A percentile compares a stretch with the other conserved stretches of the same genome.
Conservation (phyloP, 2,888 invertebrate species). For the Drosophila cognata region DNA sequence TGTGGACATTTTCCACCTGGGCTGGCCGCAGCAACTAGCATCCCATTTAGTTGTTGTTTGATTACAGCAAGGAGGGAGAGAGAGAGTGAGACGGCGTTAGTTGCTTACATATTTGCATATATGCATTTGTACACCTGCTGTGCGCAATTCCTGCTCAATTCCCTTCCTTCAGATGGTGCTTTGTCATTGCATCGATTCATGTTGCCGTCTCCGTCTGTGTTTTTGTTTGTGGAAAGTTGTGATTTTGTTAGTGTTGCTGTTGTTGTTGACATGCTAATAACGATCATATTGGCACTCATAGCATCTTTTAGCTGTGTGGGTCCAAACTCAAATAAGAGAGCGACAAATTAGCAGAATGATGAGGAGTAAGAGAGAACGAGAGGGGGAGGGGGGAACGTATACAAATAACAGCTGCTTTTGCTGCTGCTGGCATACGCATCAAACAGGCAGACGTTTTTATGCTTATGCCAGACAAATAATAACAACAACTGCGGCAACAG, state of each 20-base stretch:
- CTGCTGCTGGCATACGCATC: conserved; percentile 55
- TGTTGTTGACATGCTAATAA: conserved; percentile 76
- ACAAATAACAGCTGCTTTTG: conserved; percentile 28
- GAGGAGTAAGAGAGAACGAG: not conserved
- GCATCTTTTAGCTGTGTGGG: conserved; percentile 61
- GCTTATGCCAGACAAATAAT: conserved; percentile 74
- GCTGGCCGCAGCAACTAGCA: conserved; percentile 17
- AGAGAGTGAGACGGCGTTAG: not conserved
- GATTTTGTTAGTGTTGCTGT: conserved; percentile 55
- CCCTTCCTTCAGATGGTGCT: conserved; percentile 5
- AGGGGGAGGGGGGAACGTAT: conserved; percentile 1
- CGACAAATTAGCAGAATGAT: conserved; percentile 65
- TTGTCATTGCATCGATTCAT: conserved; percentile 52
- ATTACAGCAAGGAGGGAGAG: conserved; percentile 45
- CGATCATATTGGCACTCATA: conserved; percentile 69
- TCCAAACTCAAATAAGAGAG: conserved; percentile 62
- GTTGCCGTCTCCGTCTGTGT: conserved; percentile 59
- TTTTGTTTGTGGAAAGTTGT: conserved; percentile 70
- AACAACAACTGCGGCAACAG: conserved; percentile 55
- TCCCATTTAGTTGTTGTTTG: conserved; percentile 60
- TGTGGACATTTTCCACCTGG: conserved; percentile 40
- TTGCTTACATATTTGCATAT: conserved; percentile 60
- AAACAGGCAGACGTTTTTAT: conserved; percentile 62
- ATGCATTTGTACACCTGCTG: conserved; percentile 58
- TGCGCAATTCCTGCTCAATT: conserved; percentile 8